These are phyloP conservation scores for Proterorhinus semilunaris DNA, from an alignment of 2,113 vertebrate species.

Conservation along the genomic window DNA sequence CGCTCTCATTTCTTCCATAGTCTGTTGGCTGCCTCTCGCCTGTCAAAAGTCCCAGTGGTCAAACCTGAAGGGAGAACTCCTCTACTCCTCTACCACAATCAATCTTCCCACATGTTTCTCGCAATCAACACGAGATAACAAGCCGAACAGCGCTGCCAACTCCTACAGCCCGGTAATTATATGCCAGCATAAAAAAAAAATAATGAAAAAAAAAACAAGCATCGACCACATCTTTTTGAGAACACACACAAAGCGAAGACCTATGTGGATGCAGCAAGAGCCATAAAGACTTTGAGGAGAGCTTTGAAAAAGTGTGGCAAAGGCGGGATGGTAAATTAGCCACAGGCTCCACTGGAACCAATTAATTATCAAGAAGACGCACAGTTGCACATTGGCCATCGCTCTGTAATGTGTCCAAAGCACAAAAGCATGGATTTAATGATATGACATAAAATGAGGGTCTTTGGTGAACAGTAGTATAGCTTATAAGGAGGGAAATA, in stretches of 20 bases:
- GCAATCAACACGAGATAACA: slow-evolving; percentile 67
- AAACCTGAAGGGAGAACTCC: slow-evolving; percentile 22
- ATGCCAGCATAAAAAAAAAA: slow-evolving; percentile 37
- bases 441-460: slow-evolving; percentile 7
- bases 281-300: slow-evolving; percentile 40
- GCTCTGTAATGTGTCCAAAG: slow-evolving; percentile 59
- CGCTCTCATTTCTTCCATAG: background rate
- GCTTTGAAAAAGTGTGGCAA: slow-evolving; percentile 55
- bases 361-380: slow-evolving; percentile 71
- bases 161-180: slow-evolving; percentile 65
- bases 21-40: background rate
- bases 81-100: slow-evolving; percentile 30
- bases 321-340: slow-evolving; percentile 68
- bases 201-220: slow-evolving; percentile 42
- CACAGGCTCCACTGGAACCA: slow-evolving; percentile 72
- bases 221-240: slow-evolving; percentile 20
- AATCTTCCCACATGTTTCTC: slow-evolving; percentile 54
- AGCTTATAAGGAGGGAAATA: background rate
- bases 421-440: slow-evolving; percentile 42
- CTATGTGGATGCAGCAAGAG: slow-evolving; percentile 32
- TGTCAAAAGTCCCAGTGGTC: slow-evolving; percentile 29
- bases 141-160: slow-evolving; percentile 51
- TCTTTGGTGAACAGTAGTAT: slow-evolving; percentile 18
- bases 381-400: slow-evolving; percentile 33
- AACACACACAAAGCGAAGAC: slow-evolving; percentile 31